These are phyloP conservation scores for Phainopepla nitens DNA, from an alignment of 2,113 vertebrate genomes.

Conservation along the genomic window DNA sequence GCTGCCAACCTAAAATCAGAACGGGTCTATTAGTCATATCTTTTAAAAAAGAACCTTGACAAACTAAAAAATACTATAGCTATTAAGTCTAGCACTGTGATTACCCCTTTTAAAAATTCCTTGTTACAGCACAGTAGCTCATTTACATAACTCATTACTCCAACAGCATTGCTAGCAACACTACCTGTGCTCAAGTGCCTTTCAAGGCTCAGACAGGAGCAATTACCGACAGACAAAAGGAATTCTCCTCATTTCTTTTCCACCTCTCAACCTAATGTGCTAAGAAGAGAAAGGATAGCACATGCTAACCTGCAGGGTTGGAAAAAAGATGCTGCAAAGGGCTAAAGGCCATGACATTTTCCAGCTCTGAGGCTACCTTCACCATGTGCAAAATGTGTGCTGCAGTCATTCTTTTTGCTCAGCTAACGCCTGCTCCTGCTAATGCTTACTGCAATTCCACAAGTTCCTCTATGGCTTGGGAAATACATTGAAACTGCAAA, in stretches of 20 bases:
- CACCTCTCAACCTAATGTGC: background rate
- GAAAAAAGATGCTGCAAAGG: background rate
- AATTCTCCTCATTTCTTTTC: background rate
- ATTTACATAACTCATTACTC: background rate
- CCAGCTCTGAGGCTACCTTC: background rate
- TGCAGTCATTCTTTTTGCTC: background rate
- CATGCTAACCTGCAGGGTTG: background rate
- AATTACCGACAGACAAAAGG: background rate
- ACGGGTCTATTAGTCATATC: background rate
- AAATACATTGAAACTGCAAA: background rate
- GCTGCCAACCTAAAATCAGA: constrained; percentile 83
- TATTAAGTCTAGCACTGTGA: background rate
- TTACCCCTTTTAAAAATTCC: background rate
- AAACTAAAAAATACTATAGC: background rate
- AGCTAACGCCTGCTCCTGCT: background rate
- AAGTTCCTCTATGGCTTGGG: background rate
- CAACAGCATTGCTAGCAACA: background rate
- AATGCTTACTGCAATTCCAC: background rate
- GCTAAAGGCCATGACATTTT: background rate
- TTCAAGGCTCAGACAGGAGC: background rate
- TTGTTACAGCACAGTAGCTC: background rate
- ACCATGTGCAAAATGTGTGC: background rate
- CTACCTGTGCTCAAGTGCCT: background rate
- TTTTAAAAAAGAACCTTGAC: background rate
- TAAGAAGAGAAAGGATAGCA: background rate